Percentiles rank a stretch among this genome's conserved stretches.
phyloP scores from a whole-genome alignment of 1,140 invertebrate genomes.

The Lordiphosa mommai region DNA sequence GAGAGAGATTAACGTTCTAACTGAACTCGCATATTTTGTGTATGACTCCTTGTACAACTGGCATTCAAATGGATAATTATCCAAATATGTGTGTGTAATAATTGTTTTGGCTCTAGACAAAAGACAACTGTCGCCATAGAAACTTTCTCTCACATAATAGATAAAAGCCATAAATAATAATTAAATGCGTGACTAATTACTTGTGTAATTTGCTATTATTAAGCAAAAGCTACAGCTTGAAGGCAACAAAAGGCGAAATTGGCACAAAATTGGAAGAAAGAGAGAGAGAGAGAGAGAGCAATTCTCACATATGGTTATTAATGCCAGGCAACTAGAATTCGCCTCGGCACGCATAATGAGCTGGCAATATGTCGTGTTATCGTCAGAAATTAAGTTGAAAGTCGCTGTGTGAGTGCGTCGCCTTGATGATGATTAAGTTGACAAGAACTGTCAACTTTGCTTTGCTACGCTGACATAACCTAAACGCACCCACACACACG shows the following conservation, averaged over 20 bases:
- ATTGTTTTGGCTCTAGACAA: slow-evolving; percentile 1
- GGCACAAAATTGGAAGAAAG: slow-evolving; percentile 31
- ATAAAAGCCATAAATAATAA: slow-evolving; percentile 67
- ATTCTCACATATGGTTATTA: slow-evolving; percentile 9
- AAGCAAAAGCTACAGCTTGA: slow-evolving; percentile 23
- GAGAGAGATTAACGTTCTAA: slow-evolving; percentile 5
- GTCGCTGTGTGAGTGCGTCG: slow-evolving; percentile 9
- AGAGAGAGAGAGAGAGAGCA: slow-evolving; percentile 32
- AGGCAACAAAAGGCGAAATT: slow-evolving; percentile 36
- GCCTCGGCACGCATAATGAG: slow-evolving; percentile 44
- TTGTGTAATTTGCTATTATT: slow-evolving; percentile 77
- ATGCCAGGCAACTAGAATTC: slow-evolving; percentile 1
- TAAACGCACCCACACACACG: slow-evolving; percentile 29
- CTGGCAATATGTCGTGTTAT: slow-evolving; percentile 68
- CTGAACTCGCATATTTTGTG: slow-evolving; percentile 22
- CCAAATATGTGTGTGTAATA: slow-evolving; percentile 23
- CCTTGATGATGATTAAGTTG: slow-evolving; percentile 73
- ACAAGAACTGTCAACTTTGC: slow-evolving; percentile 72
- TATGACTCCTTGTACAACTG: slow-evolving; percentile 12
- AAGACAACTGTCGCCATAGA: slow-evolving; percentile 14
- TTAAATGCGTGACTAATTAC: slow-evolving; percentile 78
- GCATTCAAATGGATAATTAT: slow-evolving; percentile 46
- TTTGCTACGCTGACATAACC: slow-evolving; percentile 47
- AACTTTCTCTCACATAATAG: slow-evolving; percentile 7
- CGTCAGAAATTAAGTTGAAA: slow-evolving; percentile 64